Conservation (phyloP, 2,113 vertebrate genomes). For the Isurus oxyrinchus region DNA sequence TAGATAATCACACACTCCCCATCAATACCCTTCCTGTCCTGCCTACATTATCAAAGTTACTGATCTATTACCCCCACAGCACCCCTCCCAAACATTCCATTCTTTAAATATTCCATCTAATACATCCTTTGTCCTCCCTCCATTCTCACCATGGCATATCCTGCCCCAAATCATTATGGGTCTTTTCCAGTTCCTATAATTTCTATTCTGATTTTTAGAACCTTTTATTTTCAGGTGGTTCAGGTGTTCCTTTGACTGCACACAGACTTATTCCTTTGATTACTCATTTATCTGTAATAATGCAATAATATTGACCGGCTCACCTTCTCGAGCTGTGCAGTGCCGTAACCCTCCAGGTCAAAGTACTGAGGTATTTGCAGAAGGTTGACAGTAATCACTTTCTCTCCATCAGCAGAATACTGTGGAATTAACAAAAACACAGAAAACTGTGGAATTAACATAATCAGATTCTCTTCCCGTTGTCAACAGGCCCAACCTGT, state of each 20-base stretch:
- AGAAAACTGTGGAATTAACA: not conserved
- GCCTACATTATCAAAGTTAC: not conserved
- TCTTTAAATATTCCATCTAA: not conserved
- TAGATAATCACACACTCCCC: not conserved
- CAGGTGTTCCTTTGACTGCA: slow-evolving; percentile 42
- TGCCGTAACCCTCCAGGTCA: slow-evolving; percentile 56
- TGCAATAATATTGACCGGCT: not conserved
- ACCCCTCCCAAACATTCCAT: slow-evolving; percentile 33
- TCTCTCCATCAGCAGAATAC: slow-evolving; percentile 66
- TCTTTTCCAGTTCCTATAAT: slow-evolving; percentile 38
- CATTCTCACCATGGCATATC: not conserved
- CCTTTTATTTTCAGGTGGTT: slow-evolving; percentile 41
- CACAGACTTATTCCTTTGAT: not conserved
- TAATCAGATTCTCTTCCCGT: not conserved
- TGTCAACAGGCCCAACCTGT: not conserved
- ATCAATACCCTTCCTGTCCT: not conserved
- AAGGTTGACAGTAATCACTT: slow-evolving; percentile 57
- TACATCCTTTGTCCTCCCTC: not conserved
- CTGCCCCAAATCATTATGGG: not conserved
- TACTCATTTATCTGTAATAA: not conserved
- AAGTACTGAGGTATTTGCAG: slow-evolving; percentile 78
- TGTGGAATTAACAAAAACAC: slow-evolving; percentile 46
- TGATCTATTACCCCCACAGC: not conserved
- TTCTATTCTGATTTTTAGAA: slow-evolving; percentile 38
- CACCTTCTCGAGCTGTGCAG: slow-evolving; percentile 55